Evolutionary conservation across 2,888 invertebrate species (phyloP), one percentile per base, ranked within the genome.

Genomic region (Zygothrica quintamaculata): DNA sequence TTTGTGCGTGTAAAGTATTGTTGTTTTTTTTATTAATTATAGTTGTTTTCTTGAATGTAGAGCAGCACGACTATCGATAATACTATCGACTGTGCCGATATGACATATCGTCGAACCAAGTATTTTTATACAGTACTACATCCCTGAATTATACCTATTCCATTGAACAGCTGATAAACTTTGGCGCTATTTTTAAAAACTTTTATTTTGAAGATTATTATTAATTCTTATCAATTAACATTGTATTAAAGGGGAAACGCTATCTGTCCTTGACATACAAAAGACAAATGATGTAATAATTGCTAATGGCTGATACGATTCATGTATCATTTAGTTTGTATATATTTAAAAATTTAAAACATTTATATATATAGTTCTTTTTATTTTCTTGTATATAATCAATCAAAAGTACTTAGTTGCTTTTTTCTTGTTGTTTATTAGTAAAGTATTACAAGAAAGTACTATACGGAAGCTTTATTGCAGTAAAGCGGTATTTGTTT

Each of bases 11-110:
- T 42, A 3, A 55, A 29, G n/a, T 60, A 12, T 50, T 39, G 39
- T 39, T 47, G 55, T 22, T 48, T 48, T 40, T 58, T 65, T 44
- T 56, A 39, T 55, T 43, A 61, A 66, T 47, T 62, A 62, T 55
- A 71, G 58, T 57, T 62, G 66, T 62, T 67, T 71, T 70, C 65
- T 64, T 50, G 22, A n/a, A 52, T 29, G 12, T 25, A 50, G 18
- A 6, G 50, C 46, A 57, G 57, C 43, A 25, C 11, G 8, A 22
- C 31, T 46, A 69, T 39, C 65, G 44, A 48, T 33, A 22, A 2
- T 6, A 18, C 50, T 51, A 44, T 55, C 55, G 39, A 6, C 15
- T 6, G 8, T 8, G 0, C 1, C 7, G 25, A 8, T 8, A 44
- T 7, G 7, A 6, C 5, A 6, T n/a, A 65, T 66, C 46, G 66